phyloP scores from a whole-genome alignment of 2,888 invertebrate genomes.

The Ophion ventricosus region DNA sequence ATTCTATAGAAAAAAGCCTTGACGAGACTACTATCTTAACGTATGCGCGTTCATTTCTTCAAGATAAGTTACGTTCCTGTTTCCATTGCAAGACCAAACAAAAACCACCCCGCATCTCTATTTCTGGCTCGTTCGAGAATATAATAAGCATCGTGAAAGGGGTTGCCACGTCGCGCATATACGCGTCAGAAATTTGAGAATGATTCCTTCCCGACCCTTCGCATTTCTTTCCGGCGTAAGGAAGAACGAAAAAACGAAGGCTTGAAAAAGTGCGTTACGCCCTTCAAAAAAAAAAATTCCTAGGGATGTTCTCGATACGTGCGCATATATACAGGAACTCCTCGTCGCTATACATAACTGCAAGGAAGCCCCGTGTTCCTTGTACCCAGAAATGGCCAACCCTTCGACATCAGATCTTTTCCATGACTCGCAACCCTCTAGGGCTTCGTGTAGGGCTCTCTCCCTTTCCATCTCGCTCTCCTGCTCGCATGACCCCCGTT shows the following conservation, averaged over 20 bases:
- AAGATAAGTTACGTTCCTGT: background rate
- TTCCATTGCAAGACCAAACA: background rate
- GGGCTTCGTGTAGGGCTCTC: slow-evolving; percentile 45
- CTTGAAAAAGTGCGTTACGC: slow-evolving; percentile 40
- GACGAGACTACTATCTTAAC: no score
- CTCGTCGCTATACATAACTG: slow-evolving; percentile 34
- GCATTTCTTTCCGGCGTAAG: slow-evolving; percentile 49
- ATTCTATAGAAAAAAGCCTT: no score
- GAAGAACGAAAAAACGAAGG: background rate
- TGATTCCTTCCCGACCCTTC: slow-evolving; percentile 41
- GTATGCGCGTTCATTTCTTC: no score
- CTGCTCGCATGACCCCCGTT: background rate
- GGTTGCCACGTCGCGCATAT: background rate
- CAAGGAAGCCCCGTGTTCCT: slow-evolving; percentile 75
- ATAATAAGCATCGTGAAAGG: slow-evolving; percentile 42
- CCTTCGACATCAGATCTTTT: slow-evolving; percentile 77
- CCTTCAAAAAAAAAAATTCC: slow-evolving; percentile 54
- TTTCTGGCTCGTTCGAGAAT: slow-evolving; percentile 38
- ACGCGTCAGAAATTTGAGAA: slow-evolving; percentile 58
- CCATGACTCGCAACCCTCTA: slow-evolving; percentile 69
- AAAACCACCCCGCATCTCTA: slow-evolving; percentile 5
- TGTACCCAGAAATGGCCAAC: slow-evolving; percentile 69
- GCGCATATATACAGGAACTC: background rate
- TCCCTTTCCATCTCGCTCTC: background rate
- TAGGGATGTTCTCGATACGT: slow-evolving; percentile 36